Evolutionary conservation across 2,888 invertebrate genomes (phyloP), one percentile per base, ranked within the genome.

Genomic region (Apotomis capreana): DNA sequence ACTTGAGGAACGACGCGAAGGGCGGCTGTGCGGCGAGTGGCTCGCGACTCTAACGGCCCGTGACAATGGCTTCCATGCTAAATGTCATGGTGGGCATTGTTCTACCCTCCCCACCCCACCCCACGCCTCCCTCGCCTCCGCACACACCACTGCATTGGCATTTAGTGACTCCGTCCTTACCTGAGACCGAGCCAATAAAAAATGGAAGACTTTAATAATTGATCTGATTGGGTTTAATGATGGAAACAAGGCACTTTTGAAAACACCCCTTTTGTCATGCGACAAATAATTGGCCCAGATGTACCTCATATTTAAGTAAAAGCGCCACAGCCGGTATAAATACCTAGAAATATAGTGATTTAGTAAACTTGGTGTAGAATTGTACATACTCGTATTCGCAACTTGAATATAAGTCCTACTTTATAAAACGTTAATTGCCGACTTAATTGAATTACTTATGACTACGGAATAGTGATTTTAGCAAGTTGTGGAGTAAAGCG

Each of bases 41-140:
- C 84, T 89, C 84, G 85, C 84, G 84, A 78, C 83, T 89, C 87
- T 84, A 91, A 88, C 92, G 89, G 90, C 83, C 89, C 92, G 89
- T 89, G 90, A 92, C 91, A 91, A 93, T 89, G 89, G 90, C 88
- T 90, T 91, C 91, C 91, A 91, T 91, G 90, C 90, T 92, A 92
- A 92, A 93, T 93, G 92, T 92, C 93, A 93, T 89, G 91, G 90
- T 91, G 86, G 89, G 90, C 85, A 92, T 92, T 93, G 93, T 92
- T 92, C 90, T 87, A 83, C 83, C 76, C 75, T 77, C 77, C 49
- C 37, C 37, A 37, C 77, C 82, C 78, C 79, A 79, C 74, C 79
- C 76, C 81, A 78, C 82, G 82, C 78, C 79, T 71, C 80, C 75
- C 78, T 77, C 75, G 79, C 49, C 46, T 54, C 78, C 78, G 74